Conservation (phyloP, 2,113 vertebrate genomes). For the Dromaius novaehollandiae region DNA sequence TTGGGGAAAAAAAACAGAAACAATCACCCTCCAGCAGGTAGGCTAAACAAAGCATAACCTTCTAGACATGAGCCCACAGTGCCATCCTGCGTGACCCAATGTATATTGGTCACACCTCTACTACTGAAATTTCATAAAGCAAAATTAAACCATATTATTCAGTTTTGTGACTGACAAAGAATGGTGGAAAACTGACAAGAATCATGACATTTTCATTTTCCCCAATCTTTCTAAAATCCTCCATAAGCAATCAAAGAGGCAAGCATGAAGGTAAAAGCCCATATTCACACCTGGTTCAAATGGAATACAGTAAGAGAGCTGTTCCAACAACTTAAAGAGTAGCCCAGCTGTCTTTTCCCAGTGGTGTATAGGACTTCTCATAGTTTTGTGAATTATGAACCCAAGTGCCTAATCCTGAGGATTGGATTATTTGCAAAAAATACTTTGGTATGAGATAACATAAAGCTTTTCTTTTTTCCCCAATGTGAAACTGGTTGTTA, state of each 20-base stretch:
- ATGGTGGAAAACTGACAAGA: background rate
- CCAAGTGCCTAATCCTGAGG: background rate
- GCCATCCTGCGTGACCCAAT: background rate
- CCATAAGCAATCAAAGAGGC: background rate
- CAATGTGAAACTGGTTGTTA: background rate
- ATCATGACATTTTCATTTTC: background rate
- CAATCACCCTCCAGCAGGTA: background rate
- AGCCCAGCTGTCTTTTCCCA: background rate
- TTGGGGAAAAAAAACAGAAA: background rate
- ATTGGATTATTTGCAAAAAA: background rate
- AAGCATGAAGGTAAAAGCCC: background rate
- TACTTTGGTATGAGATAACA: background rate
- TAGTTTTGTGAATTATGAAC: background rate
- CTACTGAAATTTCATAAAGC: background rate
- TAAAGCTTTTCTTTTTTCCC: background rate
- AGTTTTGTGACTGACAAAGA: background rate
- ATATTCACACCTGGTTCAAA: background rate
- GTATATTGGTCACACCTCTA: background rate
- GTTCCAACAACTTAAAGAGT: background rate
- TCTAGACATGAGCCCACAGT: background rate
- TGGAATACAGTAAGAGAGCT: background rate
- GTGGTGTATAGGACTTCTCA: background rate
- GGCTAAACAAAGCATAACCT: background rate
- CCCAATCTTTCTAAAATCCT: background rate
- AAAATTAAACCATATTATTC: background rate